Percentiles rank a stretch among this genome's conserved stretches.
These are phyloP conservation scores for Tupaia tana DNA, from an alignment of 2,113 vertebrate species.

Conservation along the genomic window DNA sequence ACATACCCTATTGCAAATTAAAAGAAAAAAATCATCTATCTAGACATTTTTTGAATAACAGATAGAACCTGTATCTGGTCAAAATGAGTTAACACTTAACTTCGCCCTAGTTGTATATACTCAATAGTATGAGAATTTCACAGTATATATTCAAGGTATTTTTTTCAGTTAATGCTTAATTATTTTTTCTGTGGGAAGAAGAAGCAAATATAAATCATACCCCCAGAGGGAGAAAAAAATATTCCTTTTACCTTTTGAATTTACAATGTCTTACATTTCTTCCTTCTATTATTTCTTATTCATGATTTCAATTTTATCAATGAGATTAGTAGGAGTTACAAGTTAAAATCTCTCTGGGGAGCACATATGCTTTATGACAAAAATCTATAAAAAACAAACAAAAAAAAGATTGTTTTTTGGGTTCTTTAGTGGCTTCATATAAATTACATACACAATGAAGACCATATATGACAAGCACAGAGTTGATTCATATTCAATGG, in stretches of 20 bases:
- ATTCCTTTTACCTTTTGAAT: background rate
- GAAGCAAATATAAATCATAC: background rate
- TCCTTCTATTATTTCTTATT: background rate
- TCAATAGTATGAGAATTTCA: background rate
- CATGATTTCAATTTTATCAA: background rate
- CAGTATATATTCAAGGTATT: background rate
- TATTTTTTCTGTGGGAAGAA: conserved; percentile 12
- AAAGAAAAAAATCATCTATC: background rate
- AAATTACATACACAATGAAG: background rate
- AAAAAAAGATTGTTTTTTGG: background rate
- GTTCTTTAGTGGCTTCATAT: background rate
- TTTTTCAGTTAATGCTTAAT: conserved; percentile 9
- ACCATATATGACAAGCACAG: too few species aligned
- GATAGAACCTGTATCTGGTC: background rate
- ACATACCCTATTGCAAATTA: too few species aligned
- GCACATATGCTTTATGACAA: too few species aligned
- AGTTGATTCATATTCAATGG: too few species aligned
- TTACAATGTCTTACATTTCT: background rate
- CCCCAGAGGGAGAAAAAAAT: background rate
- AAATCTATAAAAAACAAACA: too few species aligned
- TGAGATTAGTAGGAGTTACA: background rate
- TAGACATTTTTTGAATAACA: background rate
- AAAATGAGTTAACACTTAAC: conserved; percentile 19
- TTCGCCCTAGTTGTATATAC: background rate
- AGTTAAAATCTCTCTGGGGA: background rate